Conservation (phyloP, 2,113 vertebrate genomes). For the Leptobrachium ailaonicum region DNA sequence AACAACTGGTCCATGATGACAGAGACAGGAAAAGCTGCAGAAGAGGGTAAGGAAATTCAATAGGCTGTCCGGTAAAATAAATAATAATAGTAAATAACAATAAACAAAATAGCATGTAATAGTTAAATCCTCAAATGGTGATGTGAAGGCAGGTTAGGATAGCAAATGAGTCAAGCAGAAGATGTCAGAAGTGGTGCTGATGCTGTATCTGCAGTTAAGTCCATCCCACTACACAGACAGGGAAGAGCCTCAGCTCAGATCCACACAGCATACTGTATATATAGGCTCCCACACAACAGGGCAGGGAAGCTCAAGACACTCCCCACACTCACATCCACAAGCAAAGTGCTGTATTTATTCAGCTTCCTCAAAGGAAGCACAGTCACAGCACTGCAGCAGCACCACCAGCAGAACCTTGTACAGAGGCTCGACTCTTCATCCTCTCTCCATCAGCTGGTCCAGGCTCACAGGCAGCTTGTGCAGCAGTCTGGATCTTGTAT, state of each 20-base stretch:
- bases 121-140: conserved; percentile 32
- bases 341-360: conserved; percentile 38
- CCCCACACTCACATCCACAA: conserved; percentile 35
- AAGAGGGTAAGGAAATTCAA: not conserved
- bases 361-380: conserved; percentile 27
- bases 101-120: not conserved
- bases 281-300: conserved; percentile 37
- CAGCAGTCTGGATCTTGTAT: not conserved
- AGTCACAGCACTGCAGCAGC: conserved; percentile 42
- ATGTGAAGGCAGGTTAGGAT: conserved; percentile 37
- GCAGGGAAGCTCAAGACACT: conserved; percentile 44
- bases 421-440: not conserved
- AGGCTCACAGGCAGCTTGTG: not conserved
- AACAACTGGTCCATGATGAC: conserved; percentile 12
- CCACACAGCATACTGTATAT: conserved; percentile 37
- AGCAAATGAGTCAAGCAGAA: conserved; percentile 4
- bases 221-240: conserved; percentile 29
- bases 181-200: conserved; percentile 32
- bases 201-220: conserved; percentile 44
- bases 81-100: no score
- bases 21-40: not conserved
- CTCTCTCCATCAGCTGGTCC: not conserved
- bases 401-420: conserved; percentile 1
- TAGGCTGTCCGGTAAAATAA: not conserved
- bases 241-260: conserved; percentile 36